These are phyloP conservation scores for Sepiola atlantica DNA, from an alignment of 2,888 invertebrate genomes.

Conservation along the genomic window DNA sequence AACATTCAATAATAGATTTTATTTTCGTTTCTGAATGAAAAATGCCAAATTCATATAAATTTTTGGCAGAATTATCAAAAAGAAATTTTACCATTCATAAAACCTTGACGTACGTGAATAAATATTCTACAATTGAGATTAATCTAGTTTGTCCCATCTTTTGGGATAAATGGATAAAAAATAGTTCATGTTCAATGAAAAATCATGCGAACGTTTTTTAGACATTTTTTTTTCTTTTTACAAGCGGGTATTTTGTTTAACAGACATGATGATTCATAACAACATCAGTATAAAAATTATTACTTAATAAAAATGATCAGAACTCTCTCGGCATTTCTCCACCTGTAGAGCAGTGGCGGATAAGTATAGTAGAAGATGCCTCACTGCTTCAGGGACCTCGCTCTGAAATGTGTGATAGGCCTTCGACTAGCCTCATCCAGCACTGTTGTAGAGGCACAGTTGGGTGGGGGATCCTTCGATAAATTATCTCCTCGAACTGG, in stretches of 20 bases:
- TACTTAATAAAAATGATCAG: too few species aligned
- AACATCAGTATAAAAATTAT: too few species aligned
- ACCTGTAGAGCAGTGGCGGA: neutral
- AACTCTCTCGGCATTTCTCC: too few species aligned
- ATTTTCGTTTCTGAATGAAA: neutral
- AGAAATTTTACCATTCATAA: neutral
- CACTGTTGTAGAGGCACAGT: too few species aligned
- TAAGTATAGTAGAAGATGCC: neutral
- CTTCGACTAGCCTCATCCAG: too few species aligned
- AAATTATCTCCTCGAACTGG: too few species aligned
- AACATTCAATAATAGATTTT: neutral
- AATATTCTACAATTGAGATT: neutral
- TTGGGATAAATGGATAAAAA: neutral
- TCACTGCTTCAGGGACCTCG: neutral
- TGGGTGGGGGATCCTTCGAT: too few species aligned
- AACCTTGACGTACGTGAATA: neutral
- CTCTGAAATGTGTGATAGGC: too few species aligned
- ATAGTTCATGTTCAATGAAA: neutral
- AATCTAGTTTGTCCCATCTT: neutral
- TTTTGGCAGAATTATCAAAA: neutral
- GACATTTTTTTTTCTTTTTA: too few species aligned
- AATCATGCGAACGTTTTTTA: neutral
- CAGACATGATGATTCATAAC: neutral
- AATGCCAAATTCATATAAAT: neutral
- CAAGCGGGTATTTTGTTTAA: neutral